Evolutionary conservation across 2,888 invertebrate species (phyloP).

Genomic region (Carcina quercana): DNA sequence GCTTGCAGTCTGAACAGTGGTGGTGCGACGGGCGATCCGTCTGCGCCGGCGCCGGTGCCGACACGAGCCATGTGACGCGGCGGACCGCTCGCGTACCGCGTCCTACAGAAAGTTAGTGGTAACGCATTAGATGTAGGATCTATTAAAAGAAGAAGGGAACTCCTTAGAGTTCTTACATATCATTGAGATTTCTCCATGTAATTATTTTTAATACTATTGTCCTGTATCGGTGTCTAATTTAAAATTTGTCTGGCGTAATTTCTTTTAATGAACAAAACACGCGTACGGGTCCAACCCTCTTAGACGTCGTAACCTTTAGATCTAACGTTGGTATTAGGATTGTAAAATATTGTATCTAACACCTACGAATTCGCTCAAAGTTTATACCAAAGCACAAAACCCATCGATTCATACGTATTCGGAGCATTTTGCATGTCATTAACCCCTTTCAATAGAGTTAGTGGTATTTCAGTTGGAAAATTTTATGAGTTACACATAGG

Average conservation of each 20-base stretch:
- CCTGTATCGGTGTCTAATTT: conserved; percentile 43
- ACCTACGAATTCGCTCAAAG: conserved; percentile 69
- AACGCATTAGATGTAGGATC: conserved; percentile 67
- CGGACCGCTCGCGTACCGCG: conserved; percentile 10
- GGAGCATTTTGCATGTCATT: conserved; percentile 60
- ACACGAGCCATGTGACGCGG: no score
- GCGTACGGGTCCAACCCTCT: conserved; percentile 72
- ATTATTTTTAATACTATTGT: conserved; percentile 48
- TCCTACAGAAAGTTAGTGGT: conserved; percentile 51
- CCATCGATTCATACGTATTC: conserved; percentile 69
- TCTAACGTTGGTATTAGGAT: conserved; percentile 67
- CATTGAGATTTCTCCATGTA: conserved; percentile 72
- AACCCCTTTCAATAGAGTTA: conserved; percentile 62
- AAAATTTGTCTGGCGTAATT: conserved; percentile 40
- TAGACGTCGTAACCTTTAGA: conserved; percentile 66
- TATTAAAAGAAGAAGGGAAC: conserved; percentile 60
- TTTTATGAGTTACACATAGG: conserved; percentile 49
- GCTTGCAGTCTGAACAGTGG: conserved; percentile 17
- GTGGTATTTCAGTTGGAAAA: conserved; percentile 70
- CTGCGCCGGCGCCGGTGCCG: no score
- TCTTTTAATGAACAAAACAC: conserved; percentile 60
- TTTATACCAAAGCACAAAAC: conserved; percentile 75
- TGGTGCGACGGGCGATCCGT: no score
- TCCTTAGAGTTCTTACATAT: conserved; percentile 71
- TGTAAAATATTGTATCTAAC: conserved; percentile 54